Evolutionary conservation across 1,140 invertebrate genomes (phyloP).

Genomic region (Choristoneura fumiferana): DNA sequence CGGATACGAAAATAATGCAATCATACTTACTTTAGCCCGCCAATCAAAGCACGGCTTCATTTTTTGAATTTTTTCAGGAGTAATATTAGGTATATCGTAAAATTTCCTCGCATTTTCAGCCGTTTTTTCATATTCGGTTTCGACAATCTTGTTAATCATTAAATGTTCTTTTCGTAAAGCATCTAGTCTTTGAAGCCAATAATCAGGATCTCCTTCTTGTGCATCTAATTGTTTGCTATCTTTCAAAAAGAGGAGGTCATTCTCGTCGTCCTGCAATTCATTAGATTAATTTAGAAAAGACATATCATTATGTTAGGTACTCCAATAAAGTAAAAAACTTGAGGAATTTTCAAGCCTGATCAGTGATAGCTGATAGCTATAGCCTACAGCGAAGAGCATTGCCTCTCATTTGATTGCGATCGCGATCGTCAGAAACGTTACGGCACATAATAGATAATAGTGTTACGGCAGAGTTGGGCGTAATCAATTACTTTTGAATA

Average conservation of each 20-base stretch:
- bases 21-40: constrained; percentile 47
- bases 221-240: constrained; percentile 28
- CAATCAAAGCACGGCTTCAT: constrained; percentile 61
- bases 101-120: constrained; percentile 48
- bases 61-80: constrained; percentile 52
- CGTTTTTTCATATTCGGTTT: constrained; percentile 58
- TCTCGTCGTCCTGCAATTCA: constrained; percentile 37
- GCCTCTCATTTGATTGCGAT: too few relatives aligned
- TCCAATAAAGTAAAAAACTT: too few relatives aligned
- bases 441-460: too few relatives aligned
- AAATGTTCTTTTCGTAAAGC: constrained; percentile 60
- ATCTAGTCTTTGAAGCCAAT: constrained; percentile 62
- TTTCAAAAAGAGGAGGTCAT: constrained; percentile 41
- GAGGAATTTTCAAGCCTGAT: too few relatives aligned
- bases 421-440: too few relatives aligned
- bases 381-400: too few relatives aligned
- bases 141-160: constrained; percentile 61
- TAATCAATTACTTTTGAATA: too few relatives aligned
- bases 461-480: too few relatives aligned
- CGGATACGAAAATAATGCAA: neutral
- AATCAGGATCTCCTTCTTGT: constrained; percentile 49
- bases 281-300: neutral
- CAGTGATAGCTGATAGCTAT: too few relatives aligned
- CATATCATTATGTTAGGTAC: neutral
- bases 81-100: constrained; percentile 39